Base-by-base conservation (phyloP, 2,888 invertebrate genomes). In the Acanthacorydalis orientalis region DNA sequence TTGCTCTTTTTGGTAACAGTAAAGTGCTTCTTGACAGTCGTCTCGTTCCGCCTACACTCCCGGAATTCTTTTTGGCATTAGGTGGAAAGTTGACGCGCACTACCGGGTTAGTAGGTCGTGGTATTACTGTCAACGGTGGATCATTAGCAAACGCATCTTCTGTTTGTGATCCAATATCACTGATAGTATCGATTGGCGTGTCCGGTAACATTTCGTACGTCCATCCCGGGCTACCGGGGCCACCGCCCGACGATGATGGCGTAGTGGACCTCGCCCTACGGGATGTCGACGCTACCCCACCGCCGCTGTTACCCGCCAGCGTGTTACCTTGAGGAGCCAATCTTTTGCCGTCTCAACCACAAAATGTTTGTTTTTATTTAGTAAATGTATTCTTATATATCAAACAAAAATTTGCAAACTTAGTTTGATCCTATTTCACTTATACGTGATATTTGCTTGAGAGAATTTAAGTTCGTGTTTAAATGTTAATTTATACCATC, bases 11-110 rank as follows among this genome's bases (percentile, higher is more conserved):
- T 12, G 32, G 42, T 8, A 31, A 34, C 14, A 46, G 23, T 14
- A 41, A 11, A 16, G 43, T 35, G 31, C 43, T 47, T 23, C 43
- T 34, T 12, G 31, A 32, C 6, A 47, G 12, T n/a, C 47, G 34
- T n/a, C 47, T 42, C 7, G 16, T 31, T 64, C 55, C 44, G 62
- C 73, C 70, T 60, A 65, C 62, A 64, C 69, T 65, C 61, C 74
- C 64, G 52, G 68, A 69, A 31, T n/a, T 31, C 31, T 35, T 34
- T 37, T 8, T 37, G 1, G 39, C 39, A 40, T 40, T 23, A 32
- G 74, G 75, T 8, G 72, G 79, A 58, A 81, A 80, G 60, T 80
- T 81, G 42, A 81, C 80, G 55, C 78, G 73, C 51, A 75, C 72
- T 48, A 74, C 77, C 52, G 70, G 53, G 31, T 43, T 16, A 31